Percentiles rank a stretch among this genome's conserved stretches.
phyloP scores from a whole-genome alignment of 2,888 invertebrate genomes.

The Phrixothrix hirtus region DNA sequence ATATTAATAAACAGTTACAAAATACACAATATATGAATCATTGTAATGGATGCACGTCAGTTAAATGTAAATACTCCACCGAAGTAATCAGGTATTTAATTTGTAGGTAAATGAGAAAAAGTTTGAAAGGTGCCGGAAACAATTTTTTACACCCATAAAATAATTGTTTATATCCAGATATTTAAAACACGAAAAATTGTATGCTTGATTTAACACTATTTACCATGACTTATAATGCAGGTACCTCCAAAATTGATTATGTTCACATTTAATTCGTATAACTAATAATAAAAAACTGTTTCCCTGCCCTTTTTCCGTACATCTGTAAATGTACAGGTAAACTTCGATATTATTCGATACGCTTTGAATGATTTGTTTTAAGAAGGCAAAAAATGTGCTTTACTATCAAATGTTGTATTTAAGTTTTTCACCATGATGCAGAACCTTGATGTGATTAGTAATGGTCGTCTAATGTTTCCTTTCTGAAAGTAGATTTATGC shows the following conservation, averaged over 20 bases:
- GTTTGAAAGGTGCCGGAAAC: slow-evolving; percentile 15
- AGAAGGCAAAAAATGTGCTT: background rate
- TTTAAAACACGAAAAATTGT: slow-evolving; percentile 17
- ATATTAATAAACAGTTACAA: too few species aligned
- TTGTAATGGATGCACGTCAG: too few species aligned
- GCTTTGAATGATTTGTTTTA: too few species aligned
- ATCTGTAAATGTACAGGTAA: background rate
- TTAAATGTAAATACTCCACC: too few species aligned
- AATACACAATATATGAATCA: background rate
- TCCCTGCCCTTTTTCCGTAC: background rate
- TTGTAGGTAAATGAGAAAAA: slow-evolving; percentile 10
- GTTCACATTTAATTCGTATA: slow-evolving; percentile 3
- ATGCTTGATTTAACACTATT: slow-evolving; percentile 10
- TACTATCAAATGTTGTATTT: background rate
- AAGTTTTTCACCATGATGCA: background rate
- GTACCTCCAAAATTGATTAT: slow-evolving; percentile 12
- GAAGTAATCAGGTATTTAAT: slow-evolving; percentile 11
- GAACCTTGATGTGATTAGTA: background rate
- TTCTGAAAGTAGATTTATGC: background rate
- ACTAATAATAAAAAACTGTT: background rate
- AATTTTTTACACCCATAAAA: slow-evolving; percentile 17
- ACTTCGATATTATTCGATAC: too few species aligned
- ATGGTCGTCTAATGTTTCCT: background rate
- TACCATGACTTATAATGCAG: slow-evolving; percentile 4
- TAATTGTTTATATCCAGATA: slow-evolving; percentile 15